These are phyloP conservation scores for Phorcus lineatus DNA, from an alignment of 2,888 invertebrate species.

Conservation along the genomic window DNA sequence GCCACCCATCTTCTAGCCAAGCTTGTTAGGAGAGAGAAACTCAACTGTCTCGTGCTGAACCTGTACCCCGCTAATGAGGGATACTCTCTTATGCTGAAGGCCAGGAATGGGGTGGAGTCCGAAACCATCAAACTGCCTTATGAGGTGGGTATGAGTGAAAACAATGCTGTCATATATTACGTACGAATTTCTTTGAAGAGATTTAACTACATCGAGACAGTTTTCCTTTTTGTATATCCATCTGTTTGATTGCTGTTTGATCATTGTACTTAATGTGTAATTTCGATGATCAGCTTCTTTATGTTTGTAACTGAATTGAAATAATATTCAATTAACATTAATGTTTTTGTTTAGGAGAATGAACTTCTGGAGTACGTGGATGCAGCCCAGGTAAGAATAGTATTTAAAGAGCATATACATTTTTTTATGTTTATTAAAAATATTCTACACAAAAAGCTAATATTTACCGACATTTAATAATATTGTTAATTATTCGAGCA, in stretches of 20 bases:
- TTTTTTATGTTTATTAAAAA: too few species aligned
- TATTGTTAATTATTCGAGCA: too few species aligned
- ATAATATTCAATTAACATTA: background rate
- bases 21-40: conserved; percentile 87
- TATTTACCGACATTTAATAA: too few species aligned
- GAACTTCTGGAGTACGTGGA: conserved; percentile 90
- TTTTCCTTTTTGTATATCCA: too few species aligned
- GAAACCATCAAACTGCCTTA: conserved; percentile 81
- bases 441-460: too few species aligned
- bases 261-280: too few species aligned
- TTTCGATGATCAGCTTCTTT: too few species aligned
- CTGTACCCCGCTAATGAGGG: conserved; percentile 94
- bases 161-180: too few species aligned
- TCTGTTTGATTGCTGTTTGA: too few species aligned
- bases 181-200: too few species aligned
- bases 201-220: too few species aligned
- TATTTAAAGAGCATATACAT: background rate
- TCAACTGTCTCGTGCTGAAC: conserved; percentile 92
- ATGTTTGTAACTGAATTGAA: background rate
- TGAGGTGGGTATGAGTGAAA: conserved; percentile 78
- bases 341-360: conserved; percentile 80
- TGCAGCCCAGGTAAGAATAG: conserved; percentile 82
- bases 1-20: conserved; percentile 83
- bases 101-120: conserved; percentile 66
- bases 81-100: conserved; percentile 82